Base-by-base conservation (phyloP, 2,888 invertebrate genomes). In the Trisateles emortualis region DNA sequence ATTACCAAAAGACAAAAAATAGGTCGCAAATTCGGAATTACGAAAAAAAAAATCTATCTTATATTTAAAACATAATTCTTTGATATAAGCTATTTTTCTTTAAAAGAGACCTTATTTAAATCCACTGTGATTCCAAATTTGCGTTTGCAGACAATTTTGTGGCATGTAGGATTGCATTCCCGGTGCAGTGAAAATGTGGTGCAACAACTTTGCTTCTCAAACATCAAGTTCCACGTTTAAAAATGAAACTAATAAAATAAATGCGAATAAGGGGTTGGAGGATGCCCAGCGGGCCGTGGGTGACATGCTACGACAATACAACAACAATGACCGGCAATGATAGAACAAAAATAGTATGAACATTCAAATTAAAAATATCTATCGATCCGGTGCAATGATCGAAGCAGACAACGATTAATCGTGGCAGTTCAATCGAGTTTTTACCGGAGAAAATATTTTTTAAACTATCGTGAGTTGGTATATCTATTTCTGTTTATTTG, bases 261-360 rank as follows among this genome's bases (percentile, higher is more conserved):
- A 86, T 81, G 86, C 85, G 81, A 87, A 89, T 88, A 89, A 86
- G 88, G 92, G 93, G 93, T 94, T 94, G 94, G 94, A 94, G 94
- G 93, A 92, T 86, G 92, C 93, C 93, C 93, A 87, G 88, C 86
- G 85, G 90, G 90, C 89, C 80, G 83, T 82, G 84, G 87, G 87
- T 86, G 90, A 88, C 93, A 93, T 93, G 93, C 93, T 88, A 86
- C 51, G 39, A 54, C 87, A 86, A 69, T 64, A 71, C 72, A 71
- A 68, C 29, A 53, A 53, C 53, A 54, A 54, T 45, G 48, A 29
- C 53, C 53, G 53, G 44, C 53, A 30, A 48, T 52, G 52, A 47
- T 14, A n/a, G 17, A 53, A 53, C 53, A 39, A 40, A 53, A 54
- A 49, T 79, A 83, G 67, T 78, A 90, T 86, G 84, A 86, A 89